Conservation (phyloP, 2,888 invertebrate species). For the Campopleginae sp. region DNA sequence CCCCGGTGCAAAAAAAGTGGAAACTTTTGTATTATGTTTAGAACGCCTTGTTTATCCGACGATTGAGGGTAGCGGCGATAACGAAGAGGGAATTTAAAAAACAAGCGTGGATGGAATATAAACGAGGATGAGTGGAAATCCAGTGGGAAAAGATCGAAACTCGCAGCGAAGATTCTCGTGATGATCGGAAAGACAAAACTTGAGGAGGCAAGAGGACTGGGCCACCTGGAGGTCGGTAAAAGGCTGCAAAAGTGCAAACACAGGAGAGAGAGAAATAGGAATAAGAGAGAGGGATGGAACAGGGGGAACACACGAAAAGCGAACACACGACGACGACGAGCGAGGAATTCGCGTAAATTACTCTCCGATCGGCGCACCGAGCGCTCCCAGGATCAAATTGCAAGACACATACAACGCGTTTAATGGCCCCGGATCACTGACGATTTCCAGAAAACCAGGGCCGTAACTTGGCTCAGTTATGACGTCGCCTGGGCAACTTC, state of each 20-base stretch:
- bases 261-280: neutral
- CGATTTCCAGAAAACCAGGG: constrained; percentile 82
- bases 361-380: constrained; percentile 77
- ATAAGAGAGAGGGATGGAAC: neutral
- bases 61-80: neutral
- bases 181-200: constrained; percentile 38
- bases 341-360: constrained; percentile 80
- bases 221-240: constrained; percentile 72
- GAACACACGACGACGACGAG: constrained; percentile 68
- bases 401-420: constrained; percentile 82
- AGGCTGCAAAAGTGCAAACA: constrained; percentile 3
- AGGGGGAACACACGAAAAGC: constrained; percentile 16
- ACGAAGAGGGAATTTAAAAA: neutral
- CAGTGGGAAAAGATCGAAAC: constrained; percentile 3
- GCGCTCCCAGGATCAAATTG: constrained; percentile 80
- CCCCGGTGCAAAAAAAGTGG: neutral
- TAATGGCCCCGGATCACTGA: constrained; percentile 80
- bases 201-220: constrained; percentile 47
- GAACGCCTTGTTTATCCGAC: neutral
- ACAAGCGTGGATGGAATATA: neutral
- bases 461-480: constrained; percentile 67
- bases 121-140: neutral
- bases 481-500: constrained; percentile 31
- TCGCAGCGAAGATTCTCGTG: constrained; percentile 12
- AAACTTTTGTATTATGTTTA: neutral